phyloP scores from a whole-genome alignment of 2,113 vertebrate species.

The Spilogale gracilis region DNA sequence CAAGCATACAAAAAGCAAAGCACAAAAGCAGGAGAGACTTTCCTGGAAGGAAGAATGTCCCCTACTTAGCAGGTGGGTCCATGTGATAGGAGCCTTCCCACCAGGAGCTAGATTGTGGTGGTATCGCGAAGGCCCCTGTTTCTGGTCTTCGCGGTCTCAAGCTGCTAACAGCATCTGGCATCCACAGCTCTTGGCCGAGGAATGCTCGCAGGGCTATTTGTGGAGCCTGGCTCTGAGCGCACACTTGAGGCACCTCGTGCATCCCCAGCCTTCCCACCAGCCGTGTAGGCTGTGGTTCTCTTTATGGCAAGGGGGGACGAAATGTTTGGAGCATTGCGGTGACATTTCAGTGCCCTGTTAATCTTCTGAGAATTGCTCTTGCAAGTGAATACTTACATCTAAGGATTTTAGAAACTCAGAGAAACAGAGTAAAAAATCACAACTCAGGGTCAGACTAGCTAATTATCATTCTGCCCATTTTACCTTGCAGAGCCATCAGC shows the following conservation, averaged over 20 bases:
- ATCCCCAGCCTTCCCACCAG: constrained; percentile 28
- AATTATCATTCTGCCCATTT: neutral
- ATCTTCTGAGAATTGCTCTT: constrained; percentile 45
- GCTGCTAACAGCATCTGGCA: constrained; percentile 71
- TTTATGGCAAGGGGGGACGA: neutral
- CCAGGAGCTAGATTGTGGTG: neutral
- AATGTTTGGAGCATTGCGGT: neutral
- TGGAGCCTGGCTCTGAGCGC: constrained; percentile 43
- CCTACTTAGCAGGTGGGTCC: neutral
- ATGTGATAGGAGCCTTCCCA: neutral
- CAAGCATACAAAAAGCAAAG: neutral
- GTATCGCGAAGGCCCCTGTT: neutral
- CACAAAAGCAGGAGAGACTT: neutral
- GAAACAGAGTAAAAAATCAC: neutral
- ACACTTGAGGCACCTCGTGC: constrained; percentile 57
- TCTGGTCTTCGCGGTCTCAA: neutral
- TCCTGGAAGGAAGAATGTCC: constrained; percentile 23
- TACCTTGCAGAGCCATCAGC: neutral
- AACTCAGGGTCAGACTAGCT: neutral
- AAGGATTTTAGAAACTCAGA: constrained; percentile 50
- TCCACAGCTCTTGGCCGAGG: neutral
- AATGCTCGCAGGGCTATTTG: constrained; percentile 66
- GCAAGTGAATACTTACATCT: neutral
- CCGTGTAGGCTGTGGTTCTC: neutral
- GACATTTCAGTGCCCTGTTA: constrained; percentile 42